Conservation (phyloP, 2,888 invertebrate genomes). For the Yponomeuta sedellus region DNA sequence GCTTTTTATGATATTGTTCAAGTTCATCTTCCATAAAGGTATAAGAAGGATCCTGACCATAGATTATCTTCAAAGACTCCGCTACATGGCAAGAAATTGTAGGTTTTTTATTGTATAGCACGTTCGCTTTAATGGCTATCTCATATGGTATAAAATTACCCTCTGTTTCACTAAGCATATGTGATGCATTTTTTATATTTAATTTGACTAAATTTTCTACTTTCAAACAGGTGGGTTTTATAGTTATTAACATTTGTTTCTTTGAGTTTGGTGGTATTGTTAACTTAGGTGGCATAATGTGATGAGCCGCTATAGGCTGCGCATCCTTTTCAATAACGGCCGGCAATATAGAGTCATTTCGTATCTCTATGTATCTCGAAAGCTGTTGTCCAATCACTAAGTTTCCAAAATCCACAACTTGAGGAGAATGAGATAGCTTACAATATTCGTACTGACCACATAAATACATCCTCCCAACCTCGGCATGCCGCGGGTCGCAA, state of each 20-base stretch:
- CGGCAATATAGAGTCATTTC: conserved; percentile 59
- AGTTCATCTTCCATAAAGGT: conserved; percentile 46
- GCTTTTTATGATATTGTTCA: conserved; percentile 30
- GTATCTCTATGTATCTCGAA: conserved; percentile 52
- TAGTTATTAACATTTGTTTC: conserved; percentile 38
- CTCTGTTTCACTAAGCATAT: conserved; percentile 25
- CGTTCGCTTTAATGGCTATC: conserved; percentile 39
- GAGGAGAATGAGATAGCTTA: conserved; percentile 62
- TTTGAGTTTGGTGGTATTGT: conserved; percentile 51
- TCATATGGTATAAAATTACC: conserved; percentile 43
- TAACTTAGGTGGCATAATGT: conserved; percentile 42
- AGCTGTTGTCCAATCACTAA: conserved; percentile 49
- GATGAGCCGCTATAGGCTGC: not conserved
- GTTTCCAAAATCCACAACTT: conserved; percentile 59
- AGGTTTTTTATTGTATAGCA: conserved; percentile 35
- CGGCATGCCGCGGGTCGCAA: conserved; percentile 52
- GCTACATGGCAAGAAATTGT: conserved; percentile 27
- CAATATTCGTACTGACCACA: conserved; percentile 74
- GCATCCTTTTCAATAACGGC: conserved; percentile 26
- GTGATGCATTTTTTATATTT: conserved; percentile 48
- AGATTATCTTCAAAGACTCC: conserved; percentile 55
- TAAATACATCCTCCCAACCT: conserved; percentile 71
- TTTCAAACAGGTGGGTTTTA: conserved; percentile 48
- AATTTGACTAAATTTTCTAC: conserved; percentile 40
- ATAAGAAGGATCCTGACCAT: conserved; percentile 40